These are phyloP conservation scores for Helicoverpa zea DNA, from an alignment of 1,140 invertebrate species.

Conservation along the genomic window DNA sequence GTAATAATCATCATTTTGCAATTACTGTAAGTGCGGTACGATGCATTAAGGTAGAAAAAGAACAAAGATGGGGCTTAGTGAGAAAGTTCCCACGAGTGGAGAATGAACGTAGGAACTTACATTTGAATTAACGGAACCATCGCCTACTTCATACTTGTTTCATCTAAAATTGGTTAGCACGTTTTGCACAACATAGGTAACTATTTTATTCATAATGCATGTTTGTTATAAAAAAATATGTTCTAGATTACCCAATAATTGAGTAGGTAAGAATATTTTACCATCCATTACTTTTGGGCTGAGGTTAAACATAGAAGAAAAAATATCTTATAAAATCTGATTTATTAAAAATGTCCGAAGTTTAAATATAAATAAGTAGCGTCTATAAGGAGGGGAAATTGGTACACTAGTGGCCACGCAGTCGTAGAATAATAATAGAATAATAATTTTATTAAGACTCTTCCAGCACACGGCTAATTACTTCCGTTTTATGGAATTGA, in stretches of 20 bases:
- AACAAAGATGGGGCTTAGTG: constrained; percentile 55
- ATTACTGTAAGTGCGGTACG: constrained; percentile 56
- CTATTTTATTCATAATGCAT: constrained; percentile 12
- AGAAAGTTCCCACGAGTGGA: constrained; percentile 68
- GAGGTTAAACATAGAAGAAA: no score
- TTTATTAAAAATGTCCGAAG: no score
- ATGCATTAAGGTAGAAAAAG: constrained; percentile 3
- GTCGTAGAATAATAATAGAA: no score
- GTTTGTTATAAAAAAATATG: not conserved
- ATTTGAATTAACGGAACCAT: constrained; percentile 58
- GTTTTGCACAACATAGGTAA: not conserved
- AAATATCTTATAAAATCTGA: no score
- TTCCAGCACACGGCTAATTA: no score
- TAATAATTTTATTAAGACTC: no score
- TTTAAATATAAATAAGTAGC: no score
- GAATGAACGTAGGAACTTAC: constrained; percentile 47
- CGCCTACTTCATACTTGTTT: not conserved
- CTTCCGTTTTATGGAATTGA: no score
- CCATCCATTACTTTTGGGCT: no score
- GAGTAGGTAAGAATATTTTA: not conserved
- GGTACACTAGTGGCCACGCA: no score
- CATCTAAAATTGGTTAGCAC: not conserved
- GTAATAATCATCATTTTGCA: constrained; percentile 63
- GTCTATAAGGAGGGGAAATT: not conserved
- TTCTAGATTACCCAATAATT: not conserved